phyloP scores from a whole-genome alignment of 2,797 vertebrate species.

The Thaleichthys pacificus region DNA sequence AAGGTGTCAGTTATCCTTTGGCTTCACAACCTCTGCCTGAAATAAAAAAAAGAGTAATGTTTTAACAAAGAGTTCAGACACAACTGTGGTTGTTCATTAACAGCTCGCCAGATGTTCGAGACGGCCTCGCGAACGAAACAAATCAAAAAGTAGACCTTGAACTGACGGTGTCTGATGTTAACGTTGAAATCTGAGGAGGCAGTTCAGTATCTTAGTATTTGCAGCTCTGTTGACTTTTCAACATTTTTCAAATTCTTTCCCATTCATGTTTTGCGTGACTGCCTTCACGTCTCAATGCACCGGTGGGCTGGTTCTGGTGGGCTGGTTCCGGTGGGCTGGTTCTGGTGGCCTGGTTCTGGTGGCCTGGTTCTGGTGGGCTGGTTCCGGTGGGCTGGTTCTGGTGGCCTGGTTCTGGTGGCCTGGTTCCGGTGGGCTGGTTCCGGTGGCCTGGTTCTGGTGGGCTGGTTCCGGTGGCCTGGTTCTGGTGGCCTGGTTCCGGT shows the following conservation, averaged over 20 bases:
- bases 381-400: no score
- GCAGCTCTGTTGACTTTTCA: conserved; percentile 57
- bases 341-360: conserved; percentile 21
- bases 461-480: conserved; percentile 28
- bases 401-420: no score
- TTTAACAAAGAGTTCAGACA: conserved; percentile 14
- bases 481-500: no score
- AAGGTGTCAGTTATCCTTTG: conserved; percentile 23
- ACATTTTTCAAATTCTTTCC: conserved; percentile 63
- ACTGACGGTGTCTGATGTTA: conserved; percentile 50
- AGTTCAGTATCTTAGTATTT: conserved; percentile 40
- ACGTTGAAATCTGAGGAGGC: conserved; percentile 57
- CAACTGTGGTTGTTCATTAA: conserved; percentile 39
- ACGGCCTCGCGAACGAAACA: background rate
- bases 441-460: background rate
- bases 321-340: conserved; percentile 11
- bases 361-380: no score
- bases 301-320: conserved; percentile 34
- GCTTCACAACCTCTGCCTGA: conserved; percentile 24
- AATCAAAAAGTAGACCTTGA: conserved; percentile 31
- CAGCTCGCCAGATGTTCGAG: conserved; percentile 24
- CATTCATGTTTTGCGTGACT: conserved; percentile 55
- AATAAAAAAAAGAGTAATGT: conserved; percentile 3
- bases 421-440: no score
- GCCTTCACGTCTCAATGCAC: conserved; percentile 51